Conservation (phyloP, 2,888 invertebrate species). For the Sphaeridia pumilis region DNA sequence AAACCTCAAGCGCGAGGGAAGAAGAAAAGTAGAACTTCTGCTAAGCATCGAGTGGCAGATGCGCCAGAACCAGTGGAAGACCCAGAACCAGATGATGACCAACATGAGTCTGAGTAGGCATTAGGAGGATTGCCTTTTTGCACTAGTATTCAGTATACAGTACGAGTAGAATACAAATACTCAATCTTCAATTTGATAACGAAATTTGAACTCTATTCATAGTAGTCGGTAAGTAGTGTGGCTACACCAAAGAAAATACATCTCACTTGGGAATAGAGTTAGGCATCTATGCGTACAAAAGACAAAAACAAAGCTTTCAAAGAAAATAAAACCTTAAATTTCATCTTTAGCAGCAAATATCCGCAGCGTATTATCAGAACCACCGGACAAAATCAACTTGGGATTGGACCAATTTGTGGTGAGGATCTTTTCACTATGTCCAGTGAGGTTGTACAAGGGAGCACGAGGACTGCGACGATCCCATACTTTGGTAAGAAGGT, state of each 20-base stretch:
- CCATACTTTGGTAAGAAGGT: slow-evolving; percentile 86
- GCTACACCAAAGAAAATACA: too few relatives aligned
- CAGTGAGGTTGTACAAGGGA: slow-evolving; percentile 80
- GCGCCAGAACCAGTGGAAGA: not conserved
- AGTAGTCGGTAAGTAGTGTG: too few relatives aligned
- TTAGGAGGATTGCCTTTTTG: too few relatives aligned
- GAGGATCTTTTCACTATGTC: slow-evolving; percentile 86
- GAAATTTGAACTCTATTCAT: too few relatives aligned
- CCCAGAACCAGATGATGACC: not conserved
- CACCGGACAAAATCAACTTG: slow-evolving; percentile 75
- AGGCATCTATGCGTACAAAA: too few relatives aligned
- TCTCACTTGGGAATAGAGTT: too few relatives aligned
- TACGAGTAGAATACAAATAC: too few relatives aligned
- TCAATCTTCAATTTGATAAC: too few relatives aligned
- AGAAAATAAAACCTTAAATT: too few relatives aligned
- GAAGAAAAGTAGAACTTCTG: slow-evolving; percentile 4
- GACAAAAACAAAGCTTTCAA: too few relatives aligned
- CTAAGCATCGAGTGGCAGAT: not conserved
- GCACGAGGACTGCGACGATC: slow-evolving; percentile 83
- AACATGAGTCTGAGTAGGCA: too few relatives aligned
- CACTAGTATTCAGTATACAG: too few relatives aligned
- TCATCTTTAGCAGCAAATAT: slow-evolving; percentile 57
- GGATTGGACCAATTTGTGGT: slow-evolving; percentile 90
- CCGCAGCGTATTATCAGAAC: slow-evolving; percentile 83
- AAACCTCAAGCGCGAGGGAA: not conserved